phyloP scores from a whole-genome alignment of 2,888 invertebrate genomes.

The Parascotia fuliginaria region DNA sequence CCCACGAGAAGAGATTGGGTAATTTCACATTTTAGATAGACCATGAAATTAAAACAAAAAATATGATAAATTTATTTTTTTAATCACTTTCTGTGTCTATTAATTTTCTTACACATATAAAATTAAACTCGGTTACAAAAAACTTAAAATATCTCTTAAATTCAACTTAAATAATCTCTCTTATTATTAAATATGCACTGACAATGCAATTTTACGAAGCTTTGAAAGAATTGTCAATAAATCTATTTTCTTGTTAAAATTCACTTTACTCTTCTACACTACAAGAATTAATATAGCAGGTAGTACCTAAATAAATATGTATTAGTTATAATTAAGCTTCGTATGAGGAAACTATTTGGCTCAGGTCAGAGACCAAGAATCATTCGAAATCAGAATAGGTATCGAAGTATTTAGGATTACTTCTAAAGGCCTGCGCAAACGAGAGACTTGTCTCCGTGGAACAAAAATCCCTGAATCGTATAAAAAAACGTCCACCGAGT shows the following conservation, averaged over 20 bases:
- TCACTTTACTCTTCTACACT: constrained; percentile 25
- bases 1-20: no score
- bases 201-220: constrained; percentile 43
- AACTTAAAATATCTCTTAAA: constrained; percentile 21
- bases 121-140: constrained; percentile 42
- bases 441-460: no score
- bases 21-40: no score
- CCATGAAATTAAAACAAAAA: constrained; percentile 12
- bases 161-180: constrained; percentile 37
- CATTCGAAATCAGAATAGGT: no score
- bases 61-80: constrained; percentile 29
- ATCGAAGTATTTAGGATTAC: no score
- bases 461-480: no score
- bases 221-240: constrained; percentile 5
- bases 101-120: constrained; percentile 23
- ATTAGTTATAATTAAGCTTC: no score
- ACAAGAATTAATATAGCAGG: neutral
- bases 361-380: no score
- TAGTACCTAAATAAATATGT: no score
- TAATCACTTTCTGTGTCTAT: constrained; percentile 28
- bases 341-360: no score
- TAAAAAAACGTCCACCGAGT: no score
- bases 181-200: constrained; percentile 28
- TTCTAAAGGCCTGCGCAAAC: no score
- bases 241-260: constrained; percentile 9